phyloP scores from a whole-genome alignment of 2,113 vertebrate genomes.

The Hippocampus comes region DNA sequence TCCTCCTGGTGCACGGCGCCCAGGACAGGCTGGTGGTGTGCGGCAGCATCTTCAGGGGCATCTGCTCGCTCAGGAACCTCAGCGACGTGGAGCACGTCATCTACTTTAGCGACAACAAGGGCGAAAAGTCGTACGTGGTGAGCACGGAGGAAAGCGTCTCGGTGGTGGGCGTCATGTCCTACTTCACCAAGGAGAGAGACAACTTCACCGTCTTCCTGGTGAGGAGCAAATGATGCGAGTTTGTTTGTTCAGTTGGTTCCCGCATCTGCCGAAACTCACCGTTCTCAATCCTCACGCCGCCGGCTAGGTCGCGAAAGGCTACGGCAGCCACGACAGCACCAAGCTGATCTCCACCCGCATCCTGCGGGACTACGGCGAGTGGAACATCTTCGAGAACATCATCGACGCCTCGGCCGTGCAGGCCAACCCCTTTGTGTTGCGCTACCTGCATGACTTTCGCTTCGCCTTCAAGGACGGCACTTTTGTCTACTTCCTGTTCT shows the following conservation, averaged over 20 bases:
- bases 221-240: neutral
- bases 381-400: conserved; percentile 87
- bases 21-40: conserved; percentile 80
- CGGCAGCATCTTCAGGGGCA: conserved; percentile 89
- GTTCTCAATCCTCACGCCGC: neutral
- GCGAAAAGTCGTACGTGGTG: conserved; percentile 93
- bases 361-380: conserved; percentile 69
- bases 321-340: conserved; percentile 84
- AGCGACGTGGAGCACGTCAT: conserved; percentile 69
- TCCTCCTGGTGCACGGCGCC: conserved; percentile 79
- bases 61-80: conserved; percentile 84
- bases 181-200: conserved; percentile 19
- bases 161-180: conserved; percentile 87
- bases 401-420: conserved; percentile 82
- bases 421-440: conserved; percentile 74
- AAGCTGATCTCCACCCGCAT: conserved; percentile 93
- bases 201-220: conserved; percentile 78
- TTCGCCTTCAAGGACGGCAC: conserved; percentile 77
- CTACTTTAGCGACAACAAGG: conserved; percentile 84
- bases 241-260: neutral
- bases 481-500: conserved; percentile 90
- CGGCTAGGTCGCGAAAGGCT: conserved; percentile 83
- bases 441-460: conserved; percentile 77
- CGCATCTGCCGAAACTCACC: too few species aligned
- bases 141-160: conserved; percentile 83